Evolutionary conservation across 2,113 vertebrate genomes (phyloP).

Genomic region (Ictidomys tridecemlineatus): DNA sequence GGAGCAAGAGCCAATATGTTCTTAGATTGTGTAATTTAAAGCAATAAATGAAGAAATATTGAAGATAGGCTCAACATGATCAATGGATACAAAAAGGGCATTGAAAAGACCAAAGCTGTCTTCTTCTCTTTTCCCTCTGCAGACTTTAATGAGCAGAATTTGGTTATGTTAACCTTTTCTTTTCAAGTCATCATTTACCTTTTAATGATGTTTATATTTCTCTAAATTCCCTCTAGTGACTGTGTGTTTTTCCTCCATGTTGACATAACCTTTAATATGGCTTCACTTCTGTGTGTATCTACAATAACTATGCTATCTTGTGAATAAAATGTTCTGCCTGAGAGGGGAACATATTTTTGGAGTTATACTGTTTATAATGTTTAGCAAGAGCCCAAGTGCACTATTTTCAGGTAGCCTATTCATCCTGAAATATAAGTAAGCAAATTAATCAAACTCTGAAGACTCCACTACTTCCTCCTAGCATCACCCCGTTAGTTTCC

Average conservation of each 20-base stretch:
- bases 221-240: constrained; percentile 41
- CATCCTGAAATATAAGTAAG: background rate
- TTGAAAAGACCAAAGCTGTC: background rate
- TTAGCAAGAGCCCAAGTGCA: background rate
- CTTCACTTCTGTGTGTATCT: constrained; percentile 22
- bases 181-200: constrained; percentile 58
- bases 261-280: constrained; percentile 68
- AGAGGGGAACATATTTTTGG: background rate
- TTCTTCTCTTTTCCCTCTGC: background rate
- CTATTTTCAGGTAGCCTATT: background rate
- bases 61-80: background rate
- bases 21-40: constrained; percentile 2
- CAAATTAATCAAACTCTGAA: background rate
- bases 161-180: constrained; percentile 65
- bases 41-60: background rate
- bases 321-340: constrained; percentile 53
- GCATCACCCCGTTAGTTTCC: background rate
- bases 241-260: constrained; percentile 49
- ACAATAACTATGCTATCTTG: constrained; percentile 20
- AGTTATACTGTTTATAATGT: background rate
- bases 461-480: background rate
- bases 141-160: constrained; percentile 36
- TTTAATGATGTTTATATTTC: constrained; percentile 72
- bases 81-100: background rate
- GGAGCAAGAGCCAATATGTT: background rate